Conservation (phyloP, 2,797 vertebrate species). For the Clamator glandarius region DNA sequence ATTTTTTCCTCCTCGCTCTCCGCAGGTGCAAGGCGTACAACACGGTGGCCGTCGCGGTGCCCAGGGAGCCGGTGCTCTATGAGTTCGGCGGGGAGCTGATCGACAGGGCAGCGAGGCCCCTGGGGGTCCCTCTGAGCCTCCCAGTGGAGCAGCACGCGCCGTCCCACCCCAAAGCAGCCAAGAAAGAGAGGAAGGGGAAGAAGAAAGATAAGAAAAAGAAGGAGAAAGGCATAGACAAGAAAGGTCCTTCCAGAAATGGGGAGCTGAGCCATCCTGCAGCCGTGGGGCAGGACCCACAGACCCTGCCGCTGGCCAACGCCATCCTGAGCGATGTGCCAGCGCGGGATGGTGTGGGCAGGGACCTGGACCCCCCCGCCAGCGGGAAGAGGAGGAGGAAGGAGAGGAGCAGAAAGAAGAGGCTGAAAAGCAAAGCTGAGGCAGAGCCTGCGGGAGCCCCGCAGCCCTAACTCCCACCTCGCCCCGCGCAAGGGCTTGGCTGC, state of each 20-base stretch:
- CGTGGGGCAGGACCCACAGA: neutral
- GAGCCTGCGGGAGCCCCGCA: neutral
- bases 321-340: constrained; percentile 76
- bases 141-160: fast-evolving
- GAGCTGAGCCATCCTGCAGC: neutral
- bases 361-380: fast-evolving
- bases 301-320: constrained; percentile 60
- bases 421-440: constrained; percentile 47
- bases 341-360: neutral
- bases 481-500: neutral
- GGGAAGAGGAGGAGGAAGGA: constrained; percentile 55
- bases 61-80: constrained; percentile 84
- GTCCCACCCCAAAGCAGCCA: neutral
- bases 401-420: constrained; percentile 60
- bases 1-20: fast-evolving
- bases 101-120: constrained; percentile 75
- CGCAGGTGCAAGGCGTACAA: constrained; percentile 88
- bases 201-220: constrained; percentile 69
- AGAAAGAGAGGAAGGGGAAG: constrained; percentile 74
- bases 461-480: neutral
- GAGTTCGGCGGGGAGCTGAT: constrained; percentile 87
- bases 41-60: constrained; percentile 83
- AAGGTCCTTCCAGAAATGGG: neutral
- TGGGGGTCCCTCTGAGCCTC: neutral
- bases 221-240: constrained; percentile 55